A percentile compares a stretch with the other conserved stretches of the same genome.
Conservation (phyloP, 1,140 invertebrate genomes). For the Vanessa atalanta region DNA sequence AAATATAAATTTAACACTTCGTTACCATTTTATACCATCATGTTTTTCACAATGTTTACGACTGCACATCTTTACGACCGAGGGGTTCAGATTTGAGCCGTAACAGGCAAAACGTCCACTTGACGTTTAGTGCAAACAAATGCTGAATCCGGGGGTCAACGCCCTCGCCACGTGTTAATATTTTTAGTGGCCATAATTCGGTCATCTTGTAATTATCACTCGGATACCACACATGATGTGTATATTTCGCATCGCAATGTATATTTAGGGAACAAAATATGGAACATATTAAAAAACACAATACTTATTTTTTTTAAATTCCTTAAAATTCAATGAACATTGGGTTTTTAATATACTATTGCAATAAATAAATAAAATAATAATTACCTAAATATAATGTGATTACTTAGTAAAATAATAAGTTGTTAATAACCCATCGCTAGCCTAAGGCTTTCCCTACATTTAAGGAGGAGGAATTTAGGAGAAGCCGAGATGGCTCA, state of each 20-base stretch:
- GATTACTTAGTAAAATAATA: no score
- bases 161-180: conserved; percentile 44
- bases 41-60: background rate
- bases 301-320: no score
- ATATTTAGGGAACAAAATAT: background rate
- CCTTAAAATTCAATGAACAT: background rate
- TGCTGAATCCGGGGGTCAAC: conserved; percentile 40
- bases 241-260: conserved; percentile 25
- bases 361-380: no score
- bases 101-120: conserved; percentile 25
- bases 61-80: conserved; percentile 18
- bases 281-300: no score
- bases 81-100: conserved; percentile 5
- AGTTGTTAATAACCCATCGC: no score
- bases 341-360: no score
- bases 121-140: conserved; percentile 27
- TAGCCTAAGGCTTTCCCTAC: no score
- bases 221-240: conserved; percentile 31
- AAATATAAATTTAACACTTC: background rate
- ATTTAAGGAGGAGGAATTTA: no score
- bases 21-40: background rate
- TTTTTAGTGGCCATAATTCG: conserved; percentile 52
- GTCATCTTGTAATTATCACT: conserved; percentile 42
- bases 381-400: no score
- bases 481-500: no score